Conservation (phyloP, 2,888 invertebrate genomes). For the Chrysomela aeneicollis region DNA sequence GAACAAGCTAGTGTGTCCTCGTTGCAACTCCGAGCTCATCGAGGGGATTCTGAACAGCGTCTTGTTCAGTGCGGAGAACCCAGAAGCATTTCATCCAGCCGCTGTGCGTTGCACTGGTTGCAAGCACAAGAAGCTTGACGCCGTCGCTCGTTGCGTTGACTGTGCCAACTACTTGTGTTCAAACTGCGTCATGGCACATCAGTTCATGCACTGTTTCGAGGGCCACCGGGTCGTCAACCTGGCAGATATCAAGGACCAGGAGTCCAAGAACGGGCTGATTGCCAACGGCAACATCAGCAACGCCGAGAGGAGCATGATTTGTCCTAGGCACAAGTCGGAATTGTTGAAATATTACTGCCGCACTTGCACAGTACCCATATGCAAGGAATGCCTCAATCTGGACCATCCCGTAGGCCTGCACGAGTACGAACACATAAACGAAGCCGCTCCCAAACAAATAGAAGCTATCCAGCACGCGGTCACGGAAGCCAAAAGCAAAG, state of each 20-base stretch:
- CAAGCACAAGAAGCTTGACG: slow-evolving; percentile 93
- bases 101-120: slow-evolving; percentile 91
- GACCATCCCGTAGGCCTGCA: slow-evolving; percentile 87
- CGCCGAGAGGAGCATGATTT: slow-evolving; percentile 74
- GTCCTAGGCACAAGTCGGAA: slow-evolving; percentile 90
- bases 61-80: slow-evolving; percentile 34
- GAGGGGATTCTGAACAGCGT: slow-evolving; percentile 55
- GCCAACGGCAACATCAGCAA: slow-evolving; percentile 58
- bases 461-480: slow-evolving; percentile 82
- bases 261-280: slow-evolving; percentile 62
- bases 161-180: slow-evolving; percentile 96
- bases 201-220: slow-evolving; percentile 99
- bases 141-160: slow-evolving; percentile 95
- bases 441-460: slow-evolving; percentile 82
- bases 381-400: slow-evolving; percentile 91
- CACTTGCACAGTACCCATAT: slow-evolving; percentile 90
- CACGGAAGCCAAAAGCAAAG: slow-evolving; percentile 87
- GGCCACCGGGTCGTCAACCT: slow-evolving; percentile 89
- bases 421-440: slow-evolving; percentile 86
- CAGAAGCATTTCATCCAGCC: slow-evolving; percentile 63
- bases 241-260: slow-evolving; percentile 69
- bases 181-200: slow-evolving; percentile 98
- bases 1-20: slow-evolving; percentile 79
- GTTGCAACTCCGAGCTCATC: slow-evolving; percentile 64
- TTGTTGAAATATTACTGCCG: slow-evolving; percentile 93